Evolutionary conservation across 2,888 invertebrate species (phyloP).

Genomic region (Ctena decussata): DNA sequence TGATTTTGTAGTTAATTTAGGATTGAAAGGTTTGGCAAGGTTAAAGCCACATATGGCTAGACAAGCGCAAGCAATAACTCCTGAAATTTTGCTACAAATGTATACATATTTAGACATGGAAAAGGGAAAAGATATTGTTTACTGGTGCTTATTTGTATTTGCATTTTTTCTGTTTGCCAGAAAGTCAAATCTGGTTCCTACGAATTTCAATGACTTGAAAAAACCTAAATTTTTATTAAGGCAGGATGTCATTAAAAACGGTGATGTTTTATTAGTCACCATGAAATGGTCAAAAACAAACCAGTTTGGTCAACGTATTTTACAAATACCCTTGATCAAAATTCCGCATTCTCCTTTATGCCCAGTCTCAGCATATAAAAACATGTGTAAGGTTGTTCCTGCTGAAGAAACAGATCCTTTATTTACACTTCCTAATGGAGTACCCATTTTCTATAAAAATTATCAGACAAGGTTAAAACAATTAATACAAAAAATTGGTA

Average conservation of each 20-base stretch:
- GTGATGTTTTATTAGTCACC: neutral
- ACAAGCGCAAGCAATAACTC: conserved; percentile 14
- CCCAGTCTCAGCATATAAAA: conserved; percentile 9
- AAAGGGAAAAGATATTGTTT: neutral
- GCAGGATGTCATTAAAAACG: neutral
- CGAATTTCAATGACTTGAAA: neutral
- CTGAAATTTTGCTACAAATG: neutral
- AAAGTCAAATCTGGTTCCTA: conserved; percentile 20
- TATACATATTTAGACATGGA: neutral
- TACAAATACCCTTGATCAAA: conserved; percentile 9
- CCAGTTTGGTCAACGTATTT: conserved; percentile 23
- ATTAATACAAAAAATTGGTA: conserved; percentile 11
- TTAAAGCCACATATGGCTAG: neutral
- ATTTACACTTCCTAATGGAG: neutral
- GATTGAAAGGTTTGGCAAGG: neutral
- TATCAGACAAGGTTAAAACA: conserved; percentile 5
- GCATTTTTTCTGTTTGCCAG: conserved; percentile 12
- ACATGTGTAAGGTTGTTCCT: neutral
- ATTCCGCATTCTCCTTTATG: conserved; percentile 13
- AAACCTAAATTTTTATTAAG: neutral
- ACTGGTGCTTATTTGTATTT: conserved; percentile 34
- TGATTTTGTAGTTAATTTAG: conserved; percentile 12
- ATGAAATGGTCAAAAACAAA: conserved; percentile 19
- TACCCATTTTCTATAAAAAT: neutral
- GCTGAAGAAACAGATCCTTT: neutral